Conservation (phyloP, 2,113 vertebrate genomes). For the Corydoras maculifer region DNA sequence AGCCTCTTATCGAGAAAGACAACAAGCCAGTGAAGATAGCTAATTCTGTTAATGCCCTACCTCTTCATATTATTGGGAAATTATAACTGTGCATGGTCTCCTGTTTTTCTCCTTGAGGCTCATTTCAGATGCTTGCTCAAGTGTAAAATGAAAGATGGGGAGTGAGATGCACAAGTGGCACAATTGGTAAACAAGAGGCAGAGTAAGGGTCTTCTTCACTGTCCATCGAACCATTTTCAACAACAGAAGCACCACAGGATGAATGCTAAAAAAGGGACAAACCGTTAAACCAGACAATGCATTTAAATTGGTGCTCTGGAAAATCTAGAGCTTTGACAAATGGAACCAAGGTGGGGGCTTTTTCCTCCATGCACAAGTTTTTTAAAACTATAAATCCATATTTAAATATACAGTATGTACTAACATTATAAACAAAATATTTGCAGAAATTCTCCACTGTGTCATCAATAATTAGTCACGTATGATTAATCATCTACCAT, state of each 20-base stretch:
- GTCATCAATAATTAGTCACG: slow-evolving; percentile 23
- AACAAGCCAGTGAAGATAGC: slow-evolving; percentile 38
- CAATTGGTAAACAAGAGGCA: slow-evolving; percentile 24
- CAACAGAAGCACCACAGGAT: background rate
- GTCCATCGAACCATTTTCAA: slow-evolving; percentile 4
- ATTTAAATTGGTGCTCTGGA: background rate
- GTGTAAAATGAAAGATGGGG: slow-evolving; percentile 53
- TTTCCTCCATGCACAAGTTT: background rate
- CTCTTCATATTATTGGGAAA: slow-evolving; percentile 59
- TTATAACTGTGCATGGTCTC: slow-evolving; percentile 46
- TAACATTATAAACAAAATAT: background rate
- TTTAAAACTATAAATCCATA: background rate
- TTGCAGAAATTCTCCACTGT: too few species aligned
- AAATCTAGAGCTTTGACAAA: background rate
- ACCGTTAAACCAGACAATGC: background rate
- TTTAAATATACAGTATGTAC: background rate
- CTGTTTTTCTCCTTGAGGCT: slow-evolving; percentile 51
- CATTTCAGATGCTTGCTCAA: slow-evolving; percentile 51
- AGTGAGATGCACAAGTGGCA: slow-evolving; percentile 33
- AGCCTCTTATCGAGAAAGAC: slow-evolving; percentile 53
- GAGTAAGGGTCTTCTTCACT: slow-evolving; percentile 1
- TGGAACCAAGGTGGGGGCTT: background rate
- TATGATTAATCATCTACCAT: slow-evolving; percentile 21
- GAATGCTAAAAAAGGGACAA: background rate
- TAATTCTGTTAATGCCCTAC: slow-evolving; percentile 48